phyloP scores from a whole-genome alignment of 2,113 vertebrate genomes.

The Crocuta crocuta region DNA sequence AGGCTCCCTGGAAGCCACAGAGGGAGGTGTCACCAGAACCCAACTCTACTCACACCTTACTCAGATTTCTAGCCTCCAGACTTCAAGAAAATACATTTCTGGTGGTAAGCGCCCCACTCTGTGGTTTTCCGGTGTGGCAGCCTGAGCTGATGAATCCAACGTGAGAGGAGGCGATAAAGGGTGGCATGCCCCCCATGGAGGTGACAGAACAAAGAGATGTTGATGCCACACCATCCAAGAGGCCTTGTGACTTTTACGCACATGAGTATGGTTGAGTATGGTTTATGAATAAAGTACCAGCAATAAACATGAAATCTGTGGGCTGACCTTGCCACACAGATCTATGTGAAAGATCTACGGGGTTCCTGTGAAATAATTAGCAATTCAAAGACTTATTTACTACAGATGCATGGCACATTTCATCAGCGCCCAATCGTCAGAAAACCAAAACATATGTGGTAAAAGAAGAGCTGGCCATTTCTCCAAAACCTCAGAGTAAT shows the following conservation, averaged over 20 bases:
- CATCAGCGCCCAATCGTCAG: constrained; percentile 53
- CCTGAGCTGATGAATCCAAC: fast-evolving
- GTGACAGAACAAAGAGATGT: not conserved
- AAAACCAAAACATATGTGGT: constrained; percentile 65
- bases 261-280: too few species aligned
- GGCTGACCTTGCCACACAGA: constrained; percentile 50
- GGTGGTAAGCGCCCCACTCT: not conserved
- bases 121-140: not conserved
- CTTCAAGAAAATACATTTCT: not conserved
- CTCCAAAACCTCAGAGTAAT: constrained; percentile 53
- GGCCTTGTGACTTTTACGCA: not conserved
- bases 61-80: not conserved
- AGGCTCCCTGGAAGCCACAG: not conserved
- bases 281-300: constrained; percentile 36
- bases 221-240: not conserved
- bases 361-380: constrained; percentile 75
- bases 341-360: constrained; percentile 62
- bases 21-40: not conserved
- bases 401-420: constrained; percentile 68
- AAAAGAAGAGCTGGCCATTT: constrained; percentile 50
- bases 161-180: not conserved
- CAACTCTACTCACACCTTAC: not conserved
- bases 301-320: constrained; percentile 56
- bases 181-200: fast-evolving
- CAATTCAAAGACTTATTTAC: constrained; percentile 75